Evolutionary conservation across 2,113 vertebrate species (phyloP).

Genomic region (Ammospiza caudacuta): DNA sequence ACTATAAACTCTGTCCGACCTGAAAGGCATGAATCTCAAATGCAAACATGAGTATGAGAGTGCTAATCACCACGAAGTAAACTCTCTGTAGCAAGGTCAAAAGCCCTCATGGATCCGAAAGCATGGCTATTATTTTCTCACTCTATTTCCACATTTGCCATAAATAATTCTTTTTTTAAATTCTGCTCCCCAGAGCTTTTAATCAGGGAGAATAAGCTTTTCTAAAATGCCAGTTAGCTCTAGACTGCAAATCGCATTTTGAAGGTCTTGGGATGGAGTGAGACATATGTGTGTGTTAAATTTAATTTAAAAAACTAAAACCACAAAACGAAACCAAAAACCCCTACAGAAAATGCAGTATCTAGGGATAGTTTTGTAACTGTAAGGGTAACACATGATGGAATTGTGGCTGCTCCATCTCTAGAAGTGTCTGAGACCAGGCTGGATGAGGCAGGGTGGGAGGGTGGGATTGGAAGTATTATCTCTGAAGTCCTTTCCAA

Average conservation of each 20-base stretch:
- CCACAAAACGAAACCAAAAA: not conserved
- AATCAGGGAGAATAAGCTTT: fast-evolving
- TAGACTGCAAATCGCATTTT: not conserved
- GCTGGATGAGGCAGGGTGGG: not conserved
- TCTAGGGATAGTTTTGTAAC: not conserved
- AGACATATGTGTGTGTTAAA: fast-evolving
- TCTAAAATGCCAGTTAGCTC: not conserved
- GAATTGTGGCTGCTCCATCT: not conserved
- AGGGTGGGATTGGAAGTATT: not conserved
- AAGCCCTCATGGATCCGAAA: fast-evolving
- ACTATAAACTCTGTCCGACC: not conserved
- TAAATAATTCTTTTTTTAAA: not conserved
- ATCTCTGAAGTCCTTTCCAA: not conserved
- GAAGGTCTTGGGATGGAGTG: not conserved
- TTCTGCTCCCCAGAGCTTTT: fast-evolving
- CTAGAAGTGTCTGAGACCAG: not conserved
- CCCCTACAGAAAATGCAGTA: not conserved
- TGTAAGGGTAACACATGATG: not conserved
- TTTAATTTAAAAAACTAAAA: not conserved
- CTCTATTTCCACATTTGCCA: not conserved
- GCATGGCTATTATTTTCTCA: not conserved
- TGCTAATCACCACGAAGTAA: not conserved
- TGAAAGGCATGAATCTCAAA: not conserved
- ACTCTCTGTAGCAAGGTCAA: not conserved
- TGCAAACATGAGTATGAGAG: not conserved